phyloP scores from a whole-genome alignment of 2,797 vertebrate genomes.

The Sylvia borin region DNA sequence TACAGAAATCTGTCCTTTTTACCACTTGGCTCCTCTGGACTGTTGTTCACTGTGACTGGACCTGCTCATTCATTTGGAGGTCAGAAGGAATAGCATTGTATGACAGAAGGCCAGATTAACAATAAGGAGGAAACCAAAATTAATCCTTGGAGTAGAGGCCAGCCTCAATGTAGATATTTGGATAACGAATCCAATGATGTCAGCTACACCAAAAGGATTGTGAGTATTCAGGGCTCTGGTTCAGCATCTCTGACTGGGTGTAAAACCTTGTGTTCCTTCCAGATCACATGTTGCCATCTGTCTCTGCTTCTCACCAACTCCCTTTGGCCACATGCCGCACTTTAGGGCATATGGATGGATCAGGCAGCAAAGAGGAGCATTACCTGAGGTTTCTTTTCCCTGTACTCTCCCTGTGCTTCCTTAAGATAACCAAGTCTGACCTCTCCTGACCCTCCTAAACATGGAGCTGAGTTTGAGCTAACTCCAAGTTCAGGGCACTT shows the following conservation, averaged over 20 bases:
- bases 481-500: not conserved
- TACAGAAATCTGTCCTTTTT: not conserved
- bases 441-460: not conserved
- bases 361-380: not conserved
- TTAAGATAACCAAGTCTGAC: not conserved
- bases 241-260: slow-evolving; percentile 31
- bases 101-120: not conserved
- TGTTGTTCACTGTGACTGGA: not conserved
- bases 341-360: not conserved
- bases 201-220: not conserved
- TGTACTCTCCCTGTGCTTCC: not conserved
- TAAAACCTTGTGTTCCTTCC: slow-evolving; percentile 45
- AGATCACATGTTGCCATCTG: slow-evolving; percentile 63
- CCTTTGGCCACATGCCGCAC: not conserved
- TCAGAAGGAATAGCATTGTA: not conserved
- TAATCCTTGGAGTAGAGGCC: not conserved
- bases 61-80: not conserved
- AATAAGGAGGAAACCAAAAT: not conserved
- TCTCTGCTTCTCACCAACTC: slow-evolving; percentile 36
- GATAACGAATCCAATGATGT: not conserved
- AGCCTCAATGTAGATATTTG: not conserved
- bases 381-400: not conserved
- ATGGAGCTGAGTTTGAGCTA: not conserved
- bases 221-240: not conserved
- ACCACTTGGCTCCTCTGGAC: not conserved